Evolutionary conservation across 2,797 vertebrate species (phyloP), one percentile per base, ranked within the genome.

Genomic region (Pitangus sulphuratus): DNA sequence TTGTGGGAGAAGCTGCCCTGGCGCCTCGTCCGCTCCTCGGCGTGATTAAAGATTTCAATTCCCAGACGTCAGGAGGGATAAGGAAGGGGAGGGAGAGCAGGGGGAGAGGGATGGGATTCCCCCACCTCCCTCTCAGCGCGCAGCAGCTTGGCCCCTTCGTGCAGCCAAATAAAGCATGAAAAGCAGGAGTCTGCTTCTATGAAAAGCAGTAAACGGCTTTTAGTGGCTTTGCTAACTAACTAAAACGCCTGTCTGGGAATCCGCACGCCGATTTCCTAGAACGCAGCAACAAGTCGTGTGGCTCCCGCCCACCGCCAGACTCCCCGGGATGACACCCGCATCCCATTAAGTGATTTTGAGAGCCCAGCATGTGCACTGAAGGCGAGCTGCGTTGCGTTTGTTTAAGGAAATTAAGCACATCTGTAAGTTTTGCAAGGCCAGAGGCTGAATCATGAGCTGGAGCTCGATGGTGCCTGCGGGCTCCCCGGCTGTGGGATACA

Each of bases 21-120:
- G 75, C 11, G 33, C 78, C 72, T 72, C 26, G 2, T 57, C 92
- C 8, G 76, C 57, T 83, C 68, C 75, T 88, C 76, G 35, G 47
- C 24, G 70, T 1, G 72, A 12, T 15, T 2, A 24, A 77, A 80
- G 91, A 61, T 42, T 56, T 50, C 78, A 14, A 9, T 40, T 50
- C 84, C 86, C 93, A 65, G 75, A 7, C 40, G 90, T 60, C 92
- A 84, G 75, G 57, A 92, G 65, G 80, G 45, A 30, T 70, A 8
- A 44, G 82, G 76, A 39, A 86, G 79, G 93, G 92, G 86, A 79
- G 91, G 74, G 89, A 87, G 78, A 47, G 12, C 35, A 30, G 39
- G 72, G 75, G 84, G 74, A 95, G 71, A 53, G 62, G 87, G 87
- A 65, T 42, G 53, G 77, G 51, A 48, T 47, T 78, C 92, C 82